These are phyloP conservation scores for Chalcis sispes DNA, from an alignment of 2,888 invertebrate species.

Conservation along the genomic window DNA sequence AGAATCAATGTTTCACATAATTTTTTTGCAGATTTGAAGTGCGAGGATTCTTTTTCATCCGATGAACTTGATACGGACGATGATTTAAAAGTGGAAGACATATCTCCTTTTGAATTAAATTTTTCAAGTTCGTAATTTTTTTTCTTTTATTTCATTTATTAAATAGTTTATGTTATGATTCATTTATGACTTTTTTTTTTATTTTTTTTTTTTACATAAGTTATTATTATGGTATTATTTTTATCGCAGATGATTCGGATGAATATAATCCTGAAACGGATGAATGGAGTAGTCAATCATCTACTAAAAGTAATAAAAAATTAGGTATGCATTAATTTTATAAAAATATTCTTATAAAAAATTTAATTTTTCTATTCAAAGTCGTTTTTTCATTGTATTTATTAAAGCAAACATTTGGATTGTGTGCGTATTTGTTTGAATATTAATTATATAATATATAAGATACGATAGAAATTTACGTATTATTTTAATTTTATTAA, in stretches of 20 bases:
- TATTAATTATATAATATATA: too few relatives aligned
- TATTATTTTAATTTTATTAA: too few relatives aligned
- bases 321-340: not conserved
- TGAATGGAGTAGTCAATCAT: not conserved
- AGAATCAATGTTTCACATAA: not conserved
- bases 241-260: constrained; percentile 2
- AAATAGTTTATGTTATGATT: not conserved
- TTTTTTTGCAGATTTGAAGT: constrained; percentile 21
- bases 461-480: too few relatives aligned
- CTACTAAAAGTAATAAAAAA: not conserved
- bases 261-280: not conserved
- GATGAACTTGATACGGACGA: not conserved
- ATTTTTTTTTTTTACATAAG: too few relatives aligned
- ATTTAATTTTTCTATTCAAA: not conserved
- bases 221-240: too few relatives aligned
- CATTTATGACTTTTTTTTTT: constrained; percentile 2
- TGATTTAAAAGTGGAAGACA: not conserved
- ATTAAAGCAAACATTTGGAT: too few relatives aligned
- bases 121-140: constrained; percentile 36
- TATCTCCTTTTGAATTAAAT: constrained; percentile 37
- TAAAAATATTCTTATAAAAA: not conserved
- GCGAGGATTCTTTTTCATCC: not conserved
- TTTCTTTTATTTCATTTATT: not conserved
- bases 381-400: too few relatives aligned
- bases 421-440: too few relatives aligned